These are phyloP conservation scores for Pollenia labialis DNA, from an alignment of 2,888 invertebrate genomes.

Conservation along the genomic window DNA sequence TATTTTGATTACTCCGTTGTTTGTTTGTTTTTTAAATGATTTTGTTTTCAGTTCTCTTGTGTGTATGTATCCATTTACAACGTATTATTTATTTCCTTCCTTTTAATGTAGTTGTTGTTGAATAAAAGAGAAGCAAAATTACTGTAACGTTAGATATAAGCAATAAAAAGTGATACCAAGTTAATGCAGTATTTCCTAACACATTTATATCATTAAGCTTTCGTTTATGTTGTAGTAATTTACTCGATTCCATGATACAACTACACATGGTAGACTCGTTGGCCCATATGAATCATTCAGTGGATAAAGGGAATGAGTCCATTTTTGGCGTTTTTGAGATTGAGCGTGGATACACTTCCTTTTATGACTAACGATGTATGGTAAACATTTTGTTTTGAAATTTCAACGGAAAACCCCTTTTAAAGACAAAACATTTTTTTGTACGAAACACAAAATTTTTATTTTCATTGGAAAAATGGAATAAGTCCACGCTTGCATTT, in stretches of 20 bases:
- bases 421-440: too few relatives aligned
- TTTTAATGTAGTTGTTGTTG: conserved; percentile 13
- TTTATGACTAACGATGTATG: too few relatives aligned
- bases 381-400: too few relatives aligned
- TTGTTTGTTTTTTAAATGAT: conserved; percentile 18
- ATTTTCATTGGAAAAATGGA: too few relatives aligned
- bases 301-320: too few relatives aligned
- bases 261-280: too few relatives aligned
- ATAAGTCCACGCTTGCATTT: too few relatives aligned
- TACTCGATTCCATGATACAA: background rate
- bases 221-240: background rate
- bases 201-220: conserved; percentile 14
- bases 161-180: conserved; percentile 52
- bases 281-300: too few relatives aligned
- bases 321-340: too few relatives aligned
- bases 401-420: too few relatives aligned
- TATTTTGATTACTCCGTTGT: background rate
- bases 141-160: conserved; percentile 46
- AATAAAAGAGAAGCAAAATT: conserved; percentile 27
- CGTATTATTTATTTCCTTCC: conserved; percentile 29
- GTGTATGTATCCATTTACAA: conserved; percentile 21
- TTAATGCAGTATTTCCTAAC: background rate
- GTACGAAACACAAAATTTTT: too few relatives aligned
- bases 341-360: too few relatives aligned
- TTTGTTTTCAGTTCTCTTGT: conserved; percentile 6